Evolutionary conservation across 1,140 invertebrate species (phyloP).

Genomic region (Anastatus disparis): DNA sequence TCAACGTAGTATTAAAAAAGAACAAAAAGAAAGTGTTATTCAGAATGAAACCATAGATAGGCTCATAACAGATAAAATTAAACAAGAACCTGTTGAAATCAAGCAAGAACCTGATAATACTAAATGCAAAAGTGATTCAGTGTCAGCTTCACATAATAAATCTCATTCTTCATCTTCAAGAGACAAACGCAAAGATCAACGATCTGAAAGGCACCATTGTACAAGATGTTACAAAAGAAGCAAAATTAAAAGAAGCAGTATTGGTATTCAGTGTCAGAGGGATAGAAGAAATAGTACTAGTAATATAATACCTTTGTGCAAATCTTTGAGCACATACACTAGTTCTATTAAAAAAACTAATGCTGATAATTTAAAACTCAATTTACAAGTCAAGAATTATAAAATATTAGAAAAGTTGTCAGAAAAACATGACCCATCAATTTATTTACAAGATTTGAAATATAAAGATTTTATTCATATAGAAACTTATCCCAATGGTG

Average conservation of each 20-base stretch:
- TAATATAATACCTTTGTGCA: conserved; percentile 49
- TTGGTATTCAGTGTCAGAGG: conserved; percentile 73
- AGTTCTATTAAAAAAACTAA: conserved; percentile 46
- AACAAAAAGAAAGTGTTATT: conserved; percentile 5
- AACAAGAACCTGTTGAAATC: conserved; percentile 43
- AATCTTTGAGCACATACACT: conserved; percentile 46
- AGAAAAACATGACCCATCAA: conserved; percentile 55
- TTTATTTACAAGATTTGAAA: conserved; percentile 70
- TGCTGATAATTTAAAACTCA: conserved; percentile 58
- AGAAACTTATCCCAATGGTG: conserved; percentile 96
- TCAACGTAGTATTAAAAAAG: background rate
- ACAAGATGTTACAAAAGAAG: conserved; percentile 72
- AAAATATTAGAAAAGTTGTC: conserved; percentile 61
- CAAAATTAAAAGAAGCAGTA: conserved; percentile 71
- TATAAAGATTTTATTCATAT: conserved; percentile 84
- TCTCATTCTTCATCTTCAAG: conserved; percentile 53
- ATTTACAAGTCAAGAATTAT: conserved; percentile 61
- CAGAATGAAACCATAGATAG: background rate
- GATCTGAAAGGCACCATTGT: conserved; percentile 65
- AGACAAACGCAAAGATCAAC: conserved; percentile 57
- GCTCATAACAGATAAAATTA: conserved; percentile 31
- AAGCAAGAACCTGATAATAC: conserved; percentile 15
- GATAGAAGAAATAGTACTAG: conserved; percentile 51
- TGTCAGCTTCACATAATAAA: conserved; percentile 36
- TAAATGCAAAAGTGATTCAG: conserved; percentile 22